Conservation (phyloP, 2,113 vertebrate species). For the Scytalopus superciliaris region DNA sequence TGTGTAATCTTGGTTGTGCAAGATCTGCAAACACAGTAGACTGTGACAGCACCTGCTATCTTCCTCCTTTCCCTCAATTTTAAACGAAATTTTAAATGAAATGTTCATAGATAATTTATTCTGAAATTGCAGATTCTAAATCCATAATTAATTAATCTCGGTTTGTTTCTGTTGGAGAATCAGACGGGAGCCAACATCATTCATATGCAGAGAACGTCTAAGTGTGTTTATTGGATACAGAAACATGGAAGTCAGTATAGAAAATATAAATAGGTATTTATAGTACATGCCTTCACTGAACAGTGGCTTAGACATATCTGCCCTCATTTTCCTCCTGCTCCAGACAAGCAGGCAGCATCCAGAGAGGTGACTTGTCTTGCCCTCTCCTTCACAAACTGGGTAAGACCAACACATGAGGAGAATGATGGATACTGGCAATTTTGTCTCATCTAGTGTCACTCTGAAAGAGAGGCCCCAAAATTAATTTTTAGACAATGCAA, state of each 20-base stretch:
- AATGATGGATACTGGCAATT: rapidly evolving
- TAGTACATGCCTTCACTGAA: not conserved
- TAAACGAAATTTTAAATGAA: not conserved
- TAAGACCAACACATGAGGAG: rapidly evolving
- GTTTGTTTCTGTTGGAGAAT: not conserved
- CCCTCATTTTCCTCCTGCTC: not conserved
- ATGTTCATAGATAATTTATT: not conserved
- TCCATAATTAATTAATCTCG: rapidly evolving
- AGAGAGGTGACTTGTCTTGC: not conserved
- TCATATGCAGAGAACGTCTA: not conserved
- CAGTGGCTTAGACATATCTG: rapidly evolving
- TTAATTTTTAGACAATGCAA: not conserved
- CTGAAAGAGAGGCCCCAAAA: not conserved
- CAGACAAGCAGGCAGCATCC: not conserved
- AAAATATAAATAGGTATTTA: not conserved
- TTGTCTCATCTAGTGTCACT: not conserved
- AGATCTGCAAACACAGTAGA: not conserved
- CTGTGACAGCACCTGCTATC: not conserved
- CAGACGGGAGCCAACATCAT: rapidly evolving
- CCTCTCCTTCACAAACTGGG: not conserved
- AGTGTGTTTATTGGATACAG: not conserved
- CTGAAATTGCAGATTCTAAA: not conserved
- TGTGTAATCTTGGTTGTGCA: not conserved
- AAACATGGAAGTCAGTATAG: not conserved
- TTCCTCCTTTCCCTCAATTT: not conserved